phyloP scores from a whole-genome alignment of 30 jellyfish, hydroid and myxozoan genomes.

The Chrysaora quinquecirrha region DNA sequence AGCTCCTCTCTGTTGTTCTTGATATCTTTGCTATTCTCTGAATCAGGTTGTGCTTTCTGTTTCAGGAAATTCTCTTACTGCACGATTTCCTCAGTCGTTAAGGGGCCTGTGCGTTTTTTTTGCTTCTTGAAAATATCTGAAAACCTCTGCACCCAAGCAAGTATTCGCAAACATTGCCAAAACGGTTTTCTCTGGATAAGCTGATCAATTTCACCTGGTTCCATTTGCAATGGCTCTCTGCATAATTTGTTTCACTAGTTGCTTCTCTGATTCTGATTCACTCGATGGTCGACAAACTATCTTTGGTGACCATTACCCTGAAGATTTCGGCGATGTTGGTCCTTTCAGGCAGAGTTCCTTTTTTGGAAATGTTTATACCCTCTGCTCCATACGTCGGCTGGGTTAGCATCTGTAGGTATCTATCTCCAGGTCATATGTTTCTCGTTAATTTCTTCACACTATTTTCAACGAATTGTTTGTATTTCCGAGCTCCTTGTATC shows the following conservation, averaged over 20 bases:
- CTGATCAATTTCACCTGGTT: not conserved
- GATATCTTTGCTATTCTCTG: not conserved
- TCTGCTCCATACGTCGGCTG: slow-evolving; percentile 40
- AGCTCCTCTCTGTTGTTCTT: too few relatives aligned
- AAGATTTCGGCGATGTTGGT: not conserved
- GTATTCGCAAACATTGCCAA: not conserved
- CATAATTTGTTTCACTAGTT: not conserved
- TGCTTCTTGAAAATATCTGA: not conserved
- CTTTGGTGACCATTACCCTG: not conserved
- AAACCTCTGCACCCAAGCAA: slow-evolving; percentile 20
- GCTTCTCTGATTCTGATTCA: not conserved
- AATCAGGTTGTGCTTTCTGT: not conserved
- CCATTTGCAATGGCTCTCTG: not conserved
- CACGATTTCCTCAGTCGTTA: not conserved
- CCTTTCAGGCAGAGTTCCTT: not conserved
- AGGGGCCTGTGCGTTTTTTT: not conserved
- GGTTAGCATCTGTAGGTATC: slow-evolving; percentile 33
- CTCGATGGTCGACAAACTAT: not conserved
- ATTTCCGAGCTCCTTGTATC: slow-evolving; percentile 16
- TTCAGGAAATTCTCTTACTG: not conserved
- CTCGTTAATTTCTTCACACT: slow-evolving; percentile 19
- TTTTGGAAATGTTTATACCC: not conserved
- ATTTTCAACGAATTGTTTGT: slow-evolving; percentile 30
- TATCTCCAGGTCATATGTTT: slow-evolving; percentile 45
- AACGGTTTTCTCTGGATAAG: not conserved